Evolutionary conservation across 2,797 vertebrate species (phyloP).

Genomic region (Steatocranus sp.): DNA sequence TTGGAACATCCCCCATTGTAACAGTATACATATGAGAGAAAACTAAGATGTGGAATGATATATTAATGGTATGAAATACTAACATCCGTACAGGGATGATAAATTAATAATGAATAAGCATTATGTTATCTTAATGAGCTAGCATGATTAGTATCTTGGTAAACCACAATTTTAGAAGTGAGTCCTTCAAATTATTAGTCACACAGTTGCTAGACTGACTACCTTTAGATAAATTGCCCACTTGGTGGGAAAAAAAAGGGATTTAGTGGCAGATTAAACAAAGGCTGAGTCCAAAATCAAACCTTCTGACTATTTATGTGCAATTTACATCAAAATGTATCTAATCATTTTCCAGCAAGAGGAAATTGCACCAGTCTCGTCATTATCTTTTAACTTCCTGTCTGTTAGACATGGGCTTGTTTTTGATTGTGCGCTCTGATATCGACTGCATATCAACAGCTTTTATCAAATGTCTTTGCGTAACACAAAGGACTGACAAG

Average conservation of each 20-base stretch:
- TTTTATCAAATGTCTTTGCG: neutral
- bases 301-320: neutral
- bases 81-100: neutral
- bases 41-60: neutral
- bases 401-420: neutral
- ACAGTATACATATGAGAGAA: neutral
- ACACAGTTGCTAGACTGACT: neutral
- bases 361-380: neutral
- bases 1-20: neutral
- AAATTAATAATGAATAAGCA: neutral
- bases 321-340: neutral
- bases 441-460: neutral
- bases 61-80: neutral
- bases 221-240: neutral
- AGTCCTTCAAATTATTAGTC: neutral
- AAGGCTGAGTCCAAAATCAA: neutral
- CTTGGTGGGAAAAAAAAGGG: neutral
- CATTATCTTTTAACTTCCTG: neutral
- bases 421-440: neutral
- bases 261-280: neutral
- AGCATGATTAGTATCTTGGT: neutral
- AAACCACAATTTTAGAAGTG: neutral
- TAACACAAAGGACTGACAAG: neutral
- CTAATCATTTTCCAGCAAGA: neutral
- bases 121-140: neutral